A percentile compares a stretch with the other conserved stretches of the same genome.
These are phyloP conservation scores for Lomographa bimaculata DNA, from an alignment of 2,888 invertebrate species.

Conservation along the genomic window DNA sequence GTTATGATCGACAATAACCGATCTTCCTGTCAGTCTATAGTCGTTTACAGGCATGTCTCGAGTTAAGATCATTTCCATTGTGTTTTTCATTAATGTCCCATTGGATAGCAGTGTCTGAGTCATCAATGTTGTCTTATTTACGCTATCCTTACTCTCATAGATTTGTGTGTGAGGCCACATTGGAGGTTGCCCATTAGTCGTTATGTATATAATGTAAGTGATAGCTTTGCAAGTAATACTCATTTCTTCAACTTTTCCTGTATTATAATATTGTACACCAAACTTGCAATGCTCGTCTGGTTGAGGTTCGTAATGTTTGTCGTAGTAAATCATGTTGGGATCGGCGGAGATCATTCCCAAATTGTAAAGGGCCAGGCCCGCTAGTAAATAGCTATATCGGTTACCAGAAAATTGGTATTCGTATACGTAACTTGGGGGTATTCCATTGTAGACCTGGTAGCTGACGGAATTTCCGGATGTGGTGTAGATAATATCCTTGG, in stretches of 20 bases:
- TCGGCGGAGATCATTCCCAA: slow-evolving; percentile 24
- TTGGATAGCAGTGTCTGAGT: slow-evolving; percentile 11
- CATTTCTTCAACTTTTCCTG: slow-evolving; percentile 26
- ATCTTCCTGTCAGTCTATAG: too few species aligned
- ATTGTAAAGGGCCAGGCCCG: slow-evolving; percentile 35
- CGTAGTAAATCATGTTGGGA: slow-evolving; percentile 6
- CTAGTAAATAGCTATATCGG: slow-evolving; percentile 29
- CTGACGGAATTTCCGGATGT: slow-evolving; percentile 7
- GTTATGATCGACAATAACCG: too few species aligned
- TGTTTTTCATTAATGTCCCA: slow-evolving; percentile 11
- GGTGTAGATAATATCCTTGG: slow-evolving; percentile 9
- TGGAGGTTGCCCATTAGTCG: neutral
- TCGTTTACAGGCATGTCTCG: too few species aligned
- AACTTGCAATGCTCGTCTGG: slow-evolving; percentile 32
- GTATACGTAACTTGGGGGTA: slow-evolving; percentile 30
- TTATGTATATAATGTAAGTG: slow-evolving; percentile 27
- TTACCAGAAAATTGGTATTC: slow-evolving; percentile 32
- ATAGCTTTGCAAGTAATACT: slow-evolving; percentile 30
- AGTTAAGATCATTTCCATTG: too few species aligned
- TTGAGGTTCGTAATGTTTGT: slow-evolving; percentile 18
- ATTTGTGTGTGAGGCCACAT: slow-evolving; percentile 1
- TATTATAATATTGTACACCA: slow-evolving; percentile 26
- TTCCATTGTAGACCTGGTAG: slow-evolving; percentile 25
- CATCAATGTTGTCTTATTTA: slow-evolving; percentile 2
- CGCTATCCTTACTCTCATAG: slow-evolving; percentile 1